A percentile compares a stretch with the other conserved stretches of the same genome.
Evolutionary conservation across 2,113 vertebrate species (phyloP).

Genomic region (Empidonax alnorum): DNA sequence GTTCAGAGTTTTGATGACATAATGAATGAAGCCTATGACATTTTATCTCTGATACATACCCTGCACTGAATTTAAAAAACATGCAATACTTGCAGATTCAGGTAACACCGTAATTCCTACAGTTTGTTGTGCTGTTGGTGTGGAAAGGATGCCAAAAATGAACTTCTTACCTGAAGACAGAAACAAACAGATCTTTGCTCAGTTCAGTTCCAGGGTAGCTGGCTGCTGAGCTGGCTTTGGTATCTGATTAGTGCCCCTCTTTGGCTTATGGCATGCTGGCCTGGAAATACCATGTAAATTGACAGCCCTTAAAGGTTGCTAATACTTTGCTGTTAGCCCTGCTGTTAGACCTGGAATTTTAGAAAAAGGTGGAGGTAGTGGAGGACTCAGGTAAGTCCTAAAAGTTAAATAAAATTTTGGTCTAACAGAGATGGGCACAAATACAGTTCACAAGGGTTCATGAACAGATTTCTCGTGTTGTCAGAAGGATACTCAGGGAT

Average conservation of each 20-base stretch:
- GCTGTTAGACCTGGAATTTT: background rate
- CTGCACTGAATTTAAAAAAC: background rate
- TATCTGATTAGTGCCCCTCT: background rate
- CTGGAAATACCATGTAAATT: background rate
- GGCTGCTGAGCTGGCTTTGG: background rate
- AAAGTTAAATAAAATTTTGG: background rate
- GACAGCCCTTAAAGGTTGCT: background rate
- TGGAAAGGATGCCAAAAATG: background rate
- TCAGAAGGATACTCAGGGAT: background rate
- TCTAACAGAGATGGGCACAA: background rate
- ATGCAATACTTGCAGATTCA: background rate
- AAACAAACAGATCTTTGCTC: background rate
- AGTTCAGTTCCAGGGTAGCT: background rate
- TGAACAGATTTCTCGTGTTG: background rate
- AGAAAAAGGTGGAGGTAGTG: background rate
- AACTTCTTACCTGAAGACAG: background rate
- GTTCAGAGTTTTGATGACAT: background rate
- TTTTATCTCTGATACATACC: background rate
- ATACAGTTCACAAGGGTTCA: background rate
- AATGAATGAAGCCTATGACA: background rate
- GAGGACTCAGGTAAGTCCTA: background rate
- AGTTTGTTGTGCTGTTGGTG: background rate
- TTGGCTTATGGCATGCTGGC: background rate
- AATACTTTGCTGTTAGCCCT: background rate
- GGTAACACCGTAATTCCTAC: background rate